These are phyloP conservation scores for Gallinago solitaria DNA, from an alignment of 2,797 vertebrate species.

Conservation along the genomic window DNA sequence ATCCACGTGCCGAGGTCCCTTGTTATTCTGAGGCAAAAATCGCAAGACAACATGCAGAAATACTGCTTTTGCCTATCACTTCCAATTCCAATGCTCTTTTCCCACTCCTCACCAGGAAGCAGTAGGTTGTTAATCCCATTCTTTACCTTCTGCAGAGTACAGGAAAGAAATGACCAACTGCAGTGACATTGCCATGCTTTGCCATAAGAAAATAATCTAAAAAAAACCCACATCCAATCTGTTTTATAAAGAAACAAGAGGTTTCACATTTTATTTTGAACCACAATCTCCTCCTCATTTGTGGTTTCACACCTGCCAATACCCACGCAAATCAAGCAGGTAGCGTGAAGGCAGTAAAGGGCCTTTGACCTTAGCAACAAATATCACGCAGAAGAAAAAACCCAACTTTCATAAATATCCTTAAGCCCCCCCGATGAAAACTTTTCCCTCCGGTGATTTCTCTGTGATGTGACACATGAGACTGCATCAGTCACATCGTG, in stretches of 20 bases:
- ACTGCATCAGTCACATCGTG: slow-evolving; percentile 70
- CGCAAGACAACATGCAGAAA: background rate
- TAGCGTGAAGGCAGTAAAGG: background rate
- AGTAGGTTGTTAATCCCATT: background rate
- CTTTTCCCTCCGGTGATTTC: slow-evolving; percentile 50
- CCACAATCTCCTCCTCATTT: background rate
- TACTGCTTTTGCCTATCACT: background rate
- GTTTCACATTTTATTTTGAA: background rate
- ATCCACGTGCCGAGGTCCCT: accelerated
- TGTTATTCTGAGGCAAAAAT: background rate
- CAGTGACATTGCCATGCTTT: background rate
- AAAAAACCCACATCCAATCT: background rate
- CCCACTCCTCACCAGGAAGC: background rate
- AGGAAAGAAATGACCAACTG: background rate
- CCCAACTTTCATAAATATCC: background rate
- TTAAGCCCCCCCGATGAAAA: background rate
- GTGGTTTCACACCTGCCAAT: background rate
- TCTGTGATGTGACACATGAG: slow-evolving; percentile 60
- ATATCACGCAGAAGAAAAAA: background rate
- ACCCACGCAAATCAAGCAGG: background rate
- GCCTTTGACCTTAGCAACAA: background rate
- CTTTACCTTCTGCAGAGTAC: background rate
- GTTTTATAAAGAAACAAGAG: background rate
- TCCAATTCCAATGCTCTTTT: background rate
- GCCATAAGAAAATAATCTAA: background rate